phyloP scores from a whole-genome alignment of 1,140 invertebrate species.

The Drosophila tropicalis region DNA sequence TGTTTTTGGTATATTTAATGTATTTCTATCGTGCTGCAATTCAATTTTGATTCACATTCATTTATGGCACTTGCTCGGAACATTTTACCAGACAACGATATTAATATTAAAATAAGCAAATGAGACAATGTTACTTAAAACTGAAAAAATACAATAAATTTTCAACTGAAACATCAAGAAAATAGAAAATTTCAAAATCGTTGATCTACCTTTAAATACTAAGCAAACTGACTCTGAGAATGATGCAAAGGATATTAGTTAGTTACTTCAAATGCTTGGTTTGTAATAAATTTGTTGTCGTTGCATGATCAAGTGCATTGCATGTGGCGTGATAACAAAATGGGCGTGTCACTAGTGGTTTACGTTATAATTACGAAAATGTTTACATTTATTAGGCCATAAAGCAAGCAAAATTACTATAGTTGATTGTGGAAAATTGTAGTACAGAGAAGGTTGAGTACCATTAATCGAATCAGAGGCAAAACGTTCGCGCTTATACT shows the following conservation, averaged over 20 bases:
- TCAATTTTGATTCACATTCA: slow-evolving; percentile 56
- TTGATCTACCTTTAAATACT: no score
- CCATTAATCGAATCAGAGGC: background rate
- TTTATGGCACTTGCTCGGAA: slow-evolving; percentile 29
- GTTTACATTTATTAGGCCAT: slow-evolving; percentile 61
- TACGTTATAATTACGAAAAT: slow-evolving; percentile 70
- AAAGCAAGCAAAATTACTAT: slow-evolving; percentile 47
- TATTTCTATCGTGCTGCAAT: slow-evolving; percentile 56
- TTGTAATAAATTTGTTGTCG: background rate
- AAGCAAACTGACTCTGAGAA: no score
- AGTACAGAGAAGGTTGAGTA: no score
- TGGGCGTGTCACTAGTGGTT: slow-evolving; percentile 40
- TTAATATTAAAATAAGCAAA: slow-evolving; percentile 12
- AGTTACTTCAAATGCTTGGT: no score
- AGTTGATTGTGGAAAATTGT: slow-evolving; percentile 2
- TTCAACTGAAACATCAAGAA: slow-evolving; percentile 18
- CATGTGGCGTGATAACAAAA: slow-evolving; percentile 34
- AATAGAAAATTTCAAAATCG: no score
- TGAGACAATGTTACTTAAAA: slow-evolving; percentile 63
- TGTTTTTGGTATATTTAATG: slow-evolving; percentile 57
- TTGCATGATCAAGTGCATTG: slow-evolving; percentile 22
- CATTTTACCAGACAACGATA: slow-evolving; percentile 56
- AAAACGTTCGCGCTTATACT: no score
- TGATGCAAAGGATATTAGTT: no score
- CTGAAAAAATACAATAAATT: slow-evolving; percentile 39